Base-by-base conservation (phyloP, 2,797 vertebrate species). In the Enteromius fasciolatus region DNA sequence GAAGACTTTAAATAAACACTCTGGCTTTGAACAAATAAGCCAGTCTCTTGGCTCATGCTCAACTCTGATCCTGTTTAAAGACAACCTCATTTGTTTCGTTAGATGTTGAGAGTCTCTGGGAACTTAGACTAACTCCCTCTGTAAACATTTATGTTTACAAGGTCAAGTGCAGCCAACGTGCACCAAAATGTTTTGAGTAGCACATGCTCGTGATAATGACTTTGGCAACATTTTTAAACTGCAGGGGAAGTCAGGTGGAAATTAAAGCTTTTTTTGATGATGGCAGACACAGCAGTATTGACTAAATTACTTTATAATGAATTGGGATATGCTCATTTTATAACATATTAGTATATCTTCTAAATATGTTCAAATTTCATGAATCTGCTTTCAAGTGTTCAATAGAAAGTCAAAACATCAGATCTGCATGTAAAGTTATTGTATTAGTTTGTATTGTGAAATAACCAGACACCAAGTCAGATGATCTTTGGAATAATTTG, bases 91-190 rank as follows among this genome's bases (percentile, higher is more conserved):
- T 79, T 66, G 79, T 52, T 84, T 78, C 52, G 52, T 69, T 63
- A 33, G 44, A 73, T 87, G 75, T 88, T 82, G 89, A 83, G 84
- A 83, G 72, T 80, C 78, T 82, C 78, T n/a, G 59, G 83, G 76
- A 86, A 83, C 84, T 67, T 89, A 88, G 89, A 87, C 81, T 96
- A 95, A 95, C 95, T 96, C 94, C 92, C 94, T 95, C 93, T 94
- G 95, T 94, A 96, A 96, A 96, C 95, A 96, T 94, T 94, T 94
- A 94, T 96, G 95, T 96, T 96, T 96, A 96, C 94, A 96, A 95
- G 94, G 95, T 96, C 95, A 96, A 96, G 94, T 95, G 93, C 94
- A 95, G 92, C 91, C 92, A 92, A 92, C 94, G 93, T 94, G 94
- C 93, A 33, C 57, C 20, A 25, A 28, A 23, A 23, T 36, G 18